A percentile compares a stretch with the other conserved stretches of the same genome.
These are phyloP conservation scores for Ianthella basta DNA, from an alignment of 37 sponge, comb jelly and placozoan species.

Conservation along the genomic window DNA sequence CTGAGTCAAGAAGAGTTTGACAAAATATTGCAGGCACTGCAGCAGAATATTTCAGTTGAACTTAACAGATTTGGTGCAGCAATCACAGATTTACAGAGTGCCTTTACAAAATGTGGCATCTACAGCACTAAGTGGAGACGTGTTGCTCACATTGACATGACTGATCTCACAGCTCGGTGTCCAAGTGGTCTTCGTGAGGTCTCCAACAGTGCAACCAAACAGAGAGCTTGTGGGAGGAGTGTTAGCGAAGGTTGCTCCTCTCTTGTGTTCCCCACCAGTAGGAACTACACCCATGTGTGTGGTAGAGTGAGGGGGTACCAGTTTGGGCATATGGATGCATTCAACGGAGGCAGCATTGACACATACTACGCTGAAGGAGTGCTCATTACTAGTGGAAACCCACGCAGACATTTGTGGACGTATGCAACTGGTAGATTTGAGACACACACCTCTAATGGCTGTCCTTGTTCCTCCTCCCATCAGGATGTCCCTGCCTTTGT, in stretches of 20 bases:
- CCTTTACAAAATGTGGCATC: background rate
- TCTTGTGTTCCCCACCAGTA: background rate
- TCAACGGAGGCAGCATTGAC: background rate
- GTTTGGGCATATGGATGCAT: background rate
- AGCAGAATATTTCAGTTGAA: background rate
- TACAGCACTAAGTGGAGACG: background rate
- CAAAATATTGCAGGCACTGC: background rate
- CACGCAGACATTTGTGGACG: slow-evolving; percentile 16
- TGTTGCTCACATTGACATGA: background rate
- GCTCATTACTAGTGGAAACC: background rate
- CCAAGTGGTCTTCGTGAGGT: slow-evolving; percentile 19
- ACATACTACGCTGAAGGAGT: background rate
- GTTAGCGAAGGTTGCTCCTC: background rate
- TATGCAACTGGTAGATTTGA: background rate
- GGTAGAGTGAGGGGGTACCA: slow-evolving; percentile 20
- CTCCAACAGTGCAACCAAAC: slow-evolving; percentile 8
- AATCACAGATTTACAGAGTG: no score
- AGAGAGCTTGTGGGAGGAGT: slow-evolving; percentile 1
- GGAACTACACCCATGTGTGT: slow-evolving; percentile 19
- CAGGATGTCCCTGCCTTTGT: slow-evolving; percentile 6
- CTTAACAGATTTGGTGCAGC: background rate
- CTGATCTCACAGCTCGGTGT: background rate
- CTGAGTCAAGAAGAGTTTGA: background rate
- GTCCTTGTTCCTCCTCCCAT: no score
- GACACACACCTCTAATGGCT: background rate